phyloP scores from a whole-genome alignment of 1,140 invertebrate species.

The Zaprionus davidi region DNA sequence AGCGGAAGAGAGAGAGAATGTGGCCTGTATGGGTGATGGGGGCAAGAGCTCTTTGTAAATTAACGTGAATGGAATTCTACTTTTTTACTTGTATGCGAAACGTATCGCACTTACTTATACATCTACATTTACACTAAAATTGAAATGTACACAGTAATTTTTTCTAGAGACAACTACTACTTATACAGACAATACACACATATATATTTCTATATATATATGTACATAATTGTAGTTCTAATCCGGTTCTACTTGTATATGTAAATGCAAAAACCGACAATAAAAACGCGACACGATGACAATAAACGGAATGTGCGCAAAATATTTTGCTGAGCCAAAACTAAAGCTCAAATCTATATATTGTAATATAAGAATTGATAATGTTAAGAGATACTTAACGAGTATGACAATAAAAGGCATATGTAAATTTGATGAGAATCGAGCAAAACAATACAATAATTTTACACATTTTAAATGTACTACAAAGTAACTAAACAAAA shows the following conservation, averaged over 20 bases:
- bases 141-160: conserved; percentile 69
- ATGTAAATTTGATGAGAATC: conserved; percentile 52
- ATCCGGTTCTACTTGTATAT: conserved; percentile 46
- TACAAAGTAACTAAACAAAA: conserved; percentile 44
- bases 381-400: conserved; percentile 44
- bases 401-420: conserved; percentile 72
- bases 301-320: conserved; percentile 64
- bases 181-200: conserved; percentile 36
- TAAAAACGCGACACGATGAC: conserved; percentile 68
- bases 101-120: conserved; percentile 70
- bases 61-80: conserved; percentile 69
- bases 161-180: conserved; percentile 68
- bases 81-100: conserved; percentile 68
- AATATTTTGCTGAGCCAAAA: conserved; percentile 36
- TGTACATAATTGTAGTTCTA: conserved; percentile 21
- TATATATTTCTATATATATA: conserved; percentile 28
- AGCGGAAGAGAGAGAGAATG: conserved; percentile 3
- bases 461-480: conserved; percentile 75
- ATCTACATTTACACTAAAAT: conserved; percentile 58
- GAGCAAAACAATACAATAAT: conserved; percentile 66
- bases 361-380: conserved; percentile 65
- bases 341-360: conserved; percentile 35
- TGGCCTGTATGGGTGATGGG: conserved; percentile 2
- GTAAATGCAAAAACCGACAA: conserved; percentile 65
- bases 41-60: conserved; percentile 61